Percentiles rank a stretch among this genome's conserved stretches.
Evolutionary conservation across 2,113 vertebrate genomes (phyloP).

Genomic region (Sylvilagus bachmani): DNA sequence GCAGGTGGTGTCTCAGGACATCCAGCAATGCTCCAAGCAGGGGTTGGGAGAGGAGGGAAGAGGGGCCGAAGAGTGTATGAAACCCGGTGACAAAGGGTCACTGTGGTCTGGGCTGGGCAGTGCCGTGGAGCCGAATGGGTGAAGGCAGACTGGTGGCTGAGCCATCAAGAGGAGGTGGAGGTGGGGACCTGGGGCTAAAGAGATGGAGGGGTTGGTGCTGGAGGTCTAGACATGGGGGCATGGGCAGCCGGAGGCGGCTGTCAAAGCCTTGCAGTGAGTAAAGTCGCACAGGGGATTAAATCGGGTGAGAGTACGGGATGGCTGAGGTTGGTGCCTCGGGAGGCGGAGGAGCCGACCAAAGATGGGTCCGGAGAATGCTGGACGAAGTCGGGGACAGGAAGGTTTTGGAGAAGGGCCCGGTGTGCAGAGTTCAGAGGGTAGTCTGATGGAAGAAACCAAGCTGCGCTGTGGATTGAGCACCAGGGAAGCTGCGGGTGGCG

Average conservation of each 20-base stretch:
- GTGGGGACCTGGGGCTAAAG: background rate
- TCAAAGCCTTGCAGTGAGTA: background rate
- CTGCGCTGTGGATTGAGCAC: background rate
- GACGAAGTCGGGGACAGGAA: background rate
- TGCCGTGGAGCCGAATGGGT: background rate
- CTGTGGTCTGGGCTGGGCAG: background rate
- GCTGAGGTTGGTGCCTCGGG: background rate
- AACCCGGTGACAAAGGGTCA: background rate
- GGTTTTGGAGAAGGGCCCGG: background rate
- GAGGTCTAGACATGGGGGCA: rapidly evolving
- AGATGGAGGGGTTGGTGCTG: background rate
- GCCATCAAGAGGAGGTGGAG: background rate
- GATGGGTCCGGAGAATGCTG: too few relatives aligned
- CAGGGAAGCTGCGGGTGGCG: background rate
- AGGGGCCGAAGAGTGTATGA: too few relatives aligned
- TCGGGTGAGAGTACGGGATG: background rate
- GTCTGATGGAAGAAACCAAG: background rate
- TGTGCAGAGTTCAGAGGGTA: too few relatives aligned
- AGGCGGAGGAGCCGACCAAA: rapidly evolving
- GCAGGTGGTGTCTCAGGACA: too few relatives aligned
- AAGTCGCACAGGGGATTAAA: rapidly evolving
- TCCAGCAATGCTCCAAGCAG: background rate
- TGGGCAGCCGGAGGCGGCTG: background rate
- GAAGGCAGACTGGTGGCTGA: background rate
- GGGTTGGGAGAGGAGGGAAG: background rate